Evolutionary conservation across 1,140 invertebrate species (phyloP).

Genomic region (Drosophila bocki): DNA sequence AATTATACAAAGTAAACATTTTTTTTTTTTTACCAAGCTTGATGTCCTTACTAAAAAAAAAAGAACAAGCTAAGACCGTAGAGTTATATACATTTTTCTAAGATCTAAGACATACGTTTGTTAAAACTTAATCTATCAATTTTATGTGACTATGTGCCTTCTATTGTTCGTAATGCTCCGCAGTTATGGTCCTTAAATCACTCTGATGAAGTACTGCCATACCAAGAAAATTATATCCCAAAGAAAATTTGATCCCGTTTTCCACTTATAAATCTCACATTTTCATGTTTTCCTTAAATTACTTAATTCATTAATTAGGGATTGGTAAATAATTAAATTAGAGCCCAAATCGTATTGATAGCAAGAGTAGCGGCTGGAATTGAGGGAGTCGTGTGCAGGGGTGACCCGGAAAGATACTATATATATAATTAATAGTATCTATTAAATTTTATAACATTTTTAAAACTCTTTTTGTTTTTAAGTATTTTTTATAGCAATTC

Average conservation of each 20-base stretch:
- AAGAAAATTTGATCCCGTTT: not conserved
- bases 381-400: not conserved
- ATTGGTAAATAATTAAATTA: not conserved
- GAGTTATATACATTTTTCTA: conserved; percentile 14
- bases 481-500: not conserved
- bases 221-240: not conserved
- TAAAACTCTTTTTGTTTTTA: not conserved
- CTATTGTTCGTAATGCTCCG: conserved; percentile 16
- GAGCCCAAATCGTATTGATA: conserved; percentile 1
- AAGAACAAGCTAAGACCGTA: not conserved
- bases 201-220: not conserved
- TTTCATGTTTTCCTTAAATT: not conserved
- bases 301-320: too few relatives aligned
- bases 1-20: conserved; percentile 22
- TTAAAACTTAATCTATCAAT: conserved; percentile 3
- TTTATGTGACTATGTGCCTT: conserved; percentile 38
- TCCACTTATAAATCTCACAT: not conserved
- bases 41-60: conserved; percentile 1
- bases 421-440: too few relatives aligned
- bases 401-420: not conserved
- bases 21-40: conserved; percentile 20
- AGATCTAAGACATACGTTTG: conserved; percentile 2
- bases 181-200: not conserved
- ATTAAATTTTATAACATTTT: not conserved
- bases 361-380: not conserved